Percentiles rank a stretch among this genome's conserved stretches.
These are phyloP conservation scores for Mystacides longicornis DNA, from an alignment of 2,888 invertebrate species.

Conservation along the genomic window DNA sequence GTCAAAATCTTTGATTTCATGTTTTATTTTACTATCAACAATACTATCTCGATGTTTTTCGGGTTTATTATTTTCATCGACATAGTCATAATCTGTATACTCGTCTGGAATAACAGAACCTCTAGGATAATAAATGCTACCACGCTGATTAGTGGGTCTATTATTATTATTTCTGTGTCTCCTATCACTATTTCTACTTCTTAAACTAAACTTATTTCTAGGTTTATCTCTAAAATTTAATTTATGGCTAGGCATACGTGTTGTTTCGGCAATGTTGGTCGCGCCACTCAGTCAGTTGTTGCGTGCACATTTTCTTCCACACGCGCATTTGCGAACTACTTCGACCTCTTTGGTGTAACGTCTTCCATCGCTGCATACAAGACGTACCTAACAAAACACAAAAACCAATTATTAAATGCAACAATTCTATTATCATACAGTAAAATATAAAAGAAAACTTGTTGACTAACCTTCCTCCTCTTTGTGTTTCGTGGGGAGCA, in stretches of 20 bases:
- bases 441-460: neutral
- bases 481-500: conserved; percentile 90
- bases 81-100: conserved; percentile 6
- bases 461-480: conserved; percentile 71
- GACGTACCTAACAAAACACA: conserved; percentile 57
- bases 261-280: conserved; percentile 20
- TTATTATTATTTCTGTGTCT: neutral
- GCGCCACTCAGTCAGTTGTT: conserved; percentile 33
- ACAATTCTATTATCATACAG: neutral
- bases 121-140: neutral
- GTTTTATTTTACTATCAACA: neutral
- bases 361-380: conserved; percentile 87
- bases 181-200: neutral
- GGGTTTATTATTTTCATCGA: neutral
- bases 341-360: conserved; percentile 94
- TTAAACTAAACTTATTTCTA: conserved; percentile 6
- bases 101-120: conserved; percentile 2
- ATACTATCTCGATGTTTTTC: neutral
- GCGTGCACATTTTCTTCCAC: conserved; percentile 85
- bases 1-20: neutral
- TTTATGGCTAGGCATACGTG: conserved; percentile 7
- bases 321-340: conserved; percentile 93
- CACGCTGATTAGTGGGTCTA: neutral
- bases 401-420: neutral
- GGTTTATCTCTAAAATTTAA: conserved; percentile 13